phyloP scores from a whole-genome alignment of 1,140 invertebrate genomes.

The Leptinotarsa lineolata region DNA sequence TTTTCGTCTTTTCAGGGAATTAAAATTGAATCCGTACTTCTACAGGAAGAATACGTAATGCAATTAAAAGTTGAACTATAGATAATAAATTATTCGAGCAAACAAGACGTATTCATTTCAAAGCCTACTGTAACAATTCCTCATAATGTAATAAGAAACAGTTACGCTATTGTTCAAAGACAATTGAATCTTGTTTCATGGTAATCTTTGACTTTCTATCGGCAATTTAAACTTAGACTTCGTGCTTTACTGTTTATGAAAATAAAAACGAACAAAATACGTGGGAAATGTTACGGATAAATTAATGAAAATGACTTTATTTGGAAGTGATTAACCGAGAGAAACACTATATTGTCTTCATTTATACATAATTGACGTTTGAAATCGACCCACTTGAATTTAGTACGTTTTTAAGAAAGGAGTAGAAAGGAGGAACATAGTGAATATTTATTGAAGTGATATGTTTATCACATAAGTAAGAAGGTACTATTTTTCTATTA shows the following conservation, averaged over 20 bases:
- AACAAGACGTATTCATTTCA: slow-evolving; percentile 25
- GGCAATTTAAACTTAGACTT: slow-evolving; percentile 22
- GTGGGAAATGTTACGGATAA: slow-evolving; percentile 23
- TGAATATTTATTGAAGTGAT: too few species aligned
- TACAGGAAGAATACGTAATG: background rate
- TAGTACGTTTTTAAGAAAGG: too few species aligned
- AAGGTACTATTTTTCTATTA: too few species aligned
- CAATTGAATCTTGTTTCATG: slow-evolving; percentile 25
- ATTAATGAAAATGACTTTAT: slow-evolving; percentile 16
- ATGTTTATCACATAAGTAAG: too few species aligned
- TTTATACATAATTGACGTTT: background rate
- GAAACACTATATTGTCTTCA: background rate
- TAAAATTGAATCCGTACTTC: too few species aligned
- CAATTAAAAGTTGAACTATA: slow-evolving; percentile 18
- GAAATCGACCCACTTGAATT: background rate
- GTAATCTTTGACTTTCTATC: slow-evolving; percentile 27
- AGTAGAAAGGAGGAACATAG: too few species aligned
- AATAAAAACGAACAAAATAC: slow-evolving; percentile 24
- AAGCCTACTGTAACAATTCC: slow-evolving; percentile 23
- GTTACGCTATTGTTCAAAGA: slow-evolving; percentile 27
- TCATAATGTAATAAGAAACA: slow-evolving; percentile 24
- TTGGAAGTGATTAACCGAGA: slow-evolving; percentile 1
- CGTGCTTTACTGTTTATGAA: slow-evolving; percentile 22
- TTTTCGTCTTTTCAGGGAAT: too few species aligned
- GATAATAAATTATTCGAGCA: slow-evolving; percentile 20